These are phyloP conservation scores for Scatophagus argus DNA, from an alignment of 2,113 vertebrate genomes.

Conservation along the genomic window DNA sequence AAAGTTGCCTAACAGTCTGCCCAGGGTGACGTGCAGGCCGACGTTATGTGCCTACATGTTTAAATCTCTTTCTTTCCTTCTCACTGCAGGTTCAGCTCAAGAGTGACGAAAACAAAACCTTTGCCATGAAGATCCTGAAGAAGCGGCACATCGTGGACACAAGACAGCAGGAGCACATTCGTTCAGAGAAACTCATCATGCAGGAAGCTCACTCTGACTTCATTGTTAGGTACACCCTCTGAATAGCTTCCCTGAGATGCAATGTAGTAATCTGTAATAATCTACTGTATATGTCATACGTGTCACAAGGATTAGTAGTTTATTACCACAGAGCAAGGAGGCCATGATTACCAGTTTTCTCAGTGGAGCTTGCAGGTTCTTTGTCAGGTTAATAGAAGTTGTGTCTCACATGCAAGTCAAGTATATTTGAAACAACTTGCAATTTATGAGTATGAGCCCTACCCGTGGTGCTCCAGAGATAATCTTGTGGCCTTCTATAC, in stretches of 20 bases:
- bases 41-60: neutral
- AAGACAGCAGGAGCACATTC: conserved; percentile 97
- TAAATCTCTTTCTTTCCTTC: neutral
- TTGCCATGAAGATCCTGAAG: conserved; percentile 99
- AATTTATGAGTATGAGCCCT: neutral
- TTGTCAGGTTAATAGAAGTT: conserved; percentile 2
- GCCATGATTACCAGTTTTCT: neutral
- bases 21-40: neutral
- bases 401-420: neutral
- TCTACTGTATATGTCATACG: neutral
- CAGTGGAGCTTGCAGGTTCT: neutral
- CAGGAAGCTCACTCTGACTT: conserved; percentile 98
- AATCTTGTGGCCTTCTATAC: neutral
- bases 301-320: neutral
- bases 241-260: neutral
- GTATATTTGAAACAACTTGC: neutral
- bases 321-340: neutral
- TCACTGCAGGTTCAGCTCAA: conserved; percentile 93
- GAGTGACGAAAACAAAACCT: conserved; percentile 96
- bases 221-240: conserved; percentile 91
- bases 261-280: neutral
- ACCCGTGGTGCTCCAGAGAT: neutral
- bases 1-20: neutral
- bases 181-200: conserved; percentile 99
- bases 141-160: conserved; percentile 98